Conservation (phyloP, 2,888 invertebrate genomes). For the Lasioglossum pauxillum region DNA sequence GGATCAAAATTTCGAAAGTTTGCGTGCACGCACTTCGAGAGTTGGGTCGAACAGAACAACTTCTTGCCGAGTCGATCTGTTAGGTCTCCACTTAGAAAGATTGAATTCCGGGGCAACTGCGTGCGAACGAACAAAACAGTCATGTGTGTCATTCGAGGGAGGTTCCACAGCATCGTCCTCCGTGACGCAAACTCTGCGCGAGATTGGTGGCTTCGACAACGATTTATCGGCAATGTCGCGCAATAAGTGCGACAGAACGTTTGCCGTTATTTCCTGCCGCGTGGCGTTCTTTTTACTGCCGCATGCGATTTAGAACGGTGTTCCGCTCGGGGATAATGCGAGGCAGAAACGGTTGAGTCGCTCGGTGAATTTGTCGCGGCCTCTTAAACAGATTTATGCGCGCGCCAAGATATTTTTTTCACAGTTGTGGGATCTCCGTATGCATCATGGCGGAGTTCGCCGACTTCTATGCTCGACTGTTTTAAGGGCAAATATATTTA, state of each 20-base stretch:
- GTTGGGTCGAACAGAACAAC: constrained; percentile 37
- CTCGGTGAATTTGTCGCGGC: constrained; percentile 36
- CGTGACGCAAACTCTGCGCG: constrained; percentile 18
- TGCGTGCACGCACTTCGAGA: constrained; percentile 22
- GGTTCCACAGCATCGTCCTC: constrained; percentile 34
- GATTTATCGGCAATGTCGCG: constrained; percentile 59
- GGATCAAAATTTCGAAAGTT: not conserved
- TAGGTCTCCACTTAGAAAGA: constrained; percentile 64
- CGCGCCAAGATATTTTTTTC: constrained; percentile 24
- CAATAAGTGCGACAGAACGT: constrained; percentile 44
- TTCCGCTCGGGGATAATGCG: constrained; percentile 26
- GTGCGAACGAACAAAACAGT: constrained; percentile 41
- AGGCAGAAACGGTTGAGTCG: constrained; percentile 1
- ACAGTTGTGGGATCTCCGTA: not conserved
- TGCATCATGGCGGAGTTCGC: not conserved
- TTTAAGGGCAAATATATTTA: not conserved
- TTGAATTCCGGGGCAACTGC: constrained; percentile 55
- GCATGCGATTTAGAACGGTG: constrained; percentile 5
- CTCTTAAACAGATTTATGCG: constrained; percentile 34
- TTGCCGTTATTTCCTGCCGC: constrained; percentile 40
- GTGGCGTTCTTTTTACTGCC: constrained; percentile 36
- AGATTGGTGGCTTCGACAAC: constrained; percentile 53
- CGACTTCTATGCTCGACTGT: not conserved
- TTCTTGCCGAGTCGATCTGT: constrained; percentile 50
- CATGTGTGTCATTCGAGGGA: constrained; percentile 36